Conservation (phyloP, 2,113 vertebrate genomes). For the Prolemur simus region DNA sequence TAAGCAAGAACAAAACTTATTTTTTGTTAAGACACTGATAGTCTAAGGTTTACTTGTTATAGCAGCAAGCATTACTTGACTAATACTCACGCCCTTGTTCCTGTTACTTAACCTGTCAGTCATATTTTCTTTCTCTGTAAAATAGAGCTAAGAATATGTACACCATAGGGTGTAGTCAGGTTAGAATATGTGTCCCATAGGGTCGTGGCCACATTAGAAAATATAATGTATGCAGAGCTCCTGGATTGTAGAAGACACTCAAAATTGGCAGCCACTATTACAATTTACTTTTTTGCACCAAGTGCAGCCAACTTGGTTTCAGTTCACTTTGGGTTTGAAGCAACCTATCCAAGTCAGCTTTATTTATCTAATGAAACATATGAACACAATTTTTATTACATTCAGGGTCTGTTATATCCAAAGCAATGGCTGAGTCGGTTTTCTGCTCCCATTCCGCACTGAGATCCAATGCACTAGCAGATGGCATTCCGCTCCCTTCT, state of each 20-base stretch:
- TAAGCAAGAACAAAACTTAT: background rate
- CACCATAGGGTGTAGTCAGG: background rate
- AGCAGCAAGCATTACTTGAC: background rate
- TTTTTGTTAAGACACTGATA: background rate
- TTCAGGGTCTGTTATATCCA: constrained; percentile 53
- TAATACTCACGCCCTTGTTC: background rate
- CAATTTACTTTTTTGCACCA: background rate
- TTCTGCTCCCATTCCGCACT: constrained; percentile 47
- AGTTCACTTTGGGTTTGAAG: constrained; percentile 70
- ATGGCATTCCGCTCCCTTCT: constrained; percentile 46
- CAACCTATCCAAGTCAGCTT: constrained; percentile 69
- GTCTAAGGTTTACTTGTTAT: background rate
- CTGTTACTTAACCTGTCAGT: background rate
- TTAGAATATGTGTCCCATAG: background rate
- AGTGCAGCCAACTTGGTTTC: constrained; percentile 64
- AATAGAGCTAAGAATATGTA: background rate
- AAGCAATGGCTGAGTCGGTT: constrained; percentile 58
- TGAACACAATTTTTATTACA: constrained; percentile 52
- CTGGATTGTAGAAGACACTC: constrained; percentile 61
- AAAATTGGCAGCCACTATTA: background rate
- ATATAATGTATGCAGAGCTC: background rate
- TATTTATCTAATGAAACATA: constrained; percentile 75
- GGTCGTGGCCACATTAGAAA: background rate
- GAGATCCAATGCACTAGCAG: constrained; percentile 54
- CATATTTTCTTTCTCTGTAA: background rate